Percentiles rank a stretch among this genome's conserved stretches.
Evolutionary conservation across 2,113 vertebrate species (phyloP).

Genomic region (Cromileptes altivelis): DNA sequence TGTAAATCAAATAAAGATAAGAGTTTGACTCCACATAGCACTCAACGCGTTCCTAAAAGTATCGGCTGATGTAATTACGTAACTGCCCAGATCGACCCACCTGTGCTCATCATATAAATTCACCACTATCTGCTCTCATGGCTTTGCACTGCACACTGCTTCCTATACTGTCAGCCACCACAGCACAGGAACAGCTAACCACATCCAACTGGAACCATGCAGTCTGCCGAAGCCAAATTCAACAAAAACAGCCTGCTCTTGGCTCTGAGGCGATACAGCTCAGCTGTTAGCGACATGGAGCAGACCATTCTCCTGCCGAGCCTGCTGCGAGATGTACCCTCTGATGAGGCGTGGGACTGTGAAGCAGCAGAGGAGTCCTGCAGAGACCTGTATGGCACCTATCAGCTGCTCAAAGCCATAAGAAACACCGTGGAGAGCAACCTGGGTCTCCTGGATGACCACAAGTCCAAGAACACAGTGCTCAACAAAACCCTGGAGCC

Average conservation of each 20-base stretch:
- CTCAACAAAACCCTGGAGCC: not conserved
- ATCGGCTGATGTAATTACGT: conserved; percentile 65
- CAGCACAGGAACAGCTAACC: conserved; percentile 37
- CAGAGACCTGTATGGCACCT: conserved; percentile 86
- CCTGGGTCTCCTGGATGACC: conserved; percentile 73
- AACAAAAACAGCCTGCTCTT: conserved; percentile 72
- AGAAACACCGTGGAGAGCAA: conserved; percentile 86
- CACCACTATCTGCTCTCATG: not conserved
- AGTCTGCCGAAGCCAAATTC: conserved; percentile 61
- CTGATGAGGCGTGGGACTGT: conserved; percentile 56
- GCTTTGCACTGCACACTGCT: conserved; percentile 63
- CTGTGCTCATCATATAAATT: conserved; percentile 66
- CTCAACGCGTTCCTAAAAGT: conserved; percentile 17
- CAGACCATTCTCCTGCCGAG: conserved; percentile 93
- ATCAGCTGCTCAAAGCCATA: conserved; percentile 89
- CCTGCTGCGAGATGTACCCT: conserved; percentile 88
- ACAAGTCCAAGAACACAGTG: conserved; percentile 22
- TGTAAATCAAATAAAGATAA: conserved; percentile 79
- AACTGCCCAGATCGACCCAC: conserved; percentile 49
- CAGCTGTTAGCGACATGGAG: conserved; percentile 89
- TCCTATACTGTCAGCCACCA: conserved; percentile 33
- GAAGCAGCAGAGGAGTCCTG: not conserved
- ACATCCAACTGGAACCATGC: conserved; percentile 74
- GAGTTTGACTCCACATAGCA: conserved; percentile 67
- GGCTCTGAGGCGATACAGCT: conserved; percentile 86